These are phyloP conservation scores for Epizoanthus illoricatus DNA, from an alignment of 92 coral and sea anemone genomes.

Conservation along the genomic window DNA sequence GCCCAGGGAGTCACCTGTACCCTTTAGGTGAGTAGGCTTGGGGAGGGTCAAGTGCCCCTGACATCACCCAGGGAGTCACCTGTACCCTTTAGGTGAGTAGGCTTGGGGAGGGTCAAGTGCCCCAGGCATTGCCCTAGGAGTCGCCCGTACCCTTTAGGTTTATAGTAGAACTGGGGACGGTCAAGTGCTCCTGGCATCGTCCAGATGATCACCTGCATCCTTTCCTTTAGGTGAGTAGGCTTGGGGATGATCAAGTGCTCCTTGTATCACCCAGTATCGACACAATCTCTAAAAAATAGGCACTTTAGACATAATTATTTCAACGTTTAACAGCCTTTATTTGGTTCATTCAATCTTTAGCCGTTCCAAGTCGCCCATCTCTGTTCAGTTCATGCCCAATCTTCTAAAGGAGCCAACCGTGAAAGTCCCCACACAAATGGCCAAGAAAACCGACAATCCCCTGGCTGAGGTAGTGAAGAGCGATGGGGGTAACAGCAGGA, in stretches of 20 bases:
- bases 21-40: slow-evolving; percentile 6
- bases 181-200: not conserved
- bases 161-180: not conserved
- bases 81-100: too few species aligned
- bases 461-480: not conserved
- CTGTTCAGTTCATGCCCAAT: slow-evolving; percentile 56
- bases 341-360: not conserved
- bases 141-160: slow-evolving; percentile 1
- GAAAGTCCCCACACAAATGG: slow-evolving; percentile 45
- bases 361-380: slow-evolving; percentile 76
- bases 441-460: not conserved
- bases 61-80: too few species aligned
- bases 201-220: too few species aligned
- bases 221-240: too few species aligned
- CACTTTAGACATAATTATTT: not conserved
- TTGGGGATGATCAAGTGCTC: too few species aligned
- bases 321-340: not conserved
- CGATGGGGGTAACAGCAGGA: not conserved
- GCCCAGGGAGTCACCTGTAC: not conserved
- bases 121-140: too few species aligned
- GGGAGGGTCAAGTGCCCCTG: not conserved
- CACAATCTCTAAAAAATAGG: too few species aligned
- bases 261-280: too few species aligned
- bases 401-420: slow-evolving; percentile 59
- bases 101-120: too few species aligned